These are phyloP conservation scores for Holacanthus passer DNA, from an alignment of 2,113 vertebrate genomes.

Conservation along the genomic window DNA sequence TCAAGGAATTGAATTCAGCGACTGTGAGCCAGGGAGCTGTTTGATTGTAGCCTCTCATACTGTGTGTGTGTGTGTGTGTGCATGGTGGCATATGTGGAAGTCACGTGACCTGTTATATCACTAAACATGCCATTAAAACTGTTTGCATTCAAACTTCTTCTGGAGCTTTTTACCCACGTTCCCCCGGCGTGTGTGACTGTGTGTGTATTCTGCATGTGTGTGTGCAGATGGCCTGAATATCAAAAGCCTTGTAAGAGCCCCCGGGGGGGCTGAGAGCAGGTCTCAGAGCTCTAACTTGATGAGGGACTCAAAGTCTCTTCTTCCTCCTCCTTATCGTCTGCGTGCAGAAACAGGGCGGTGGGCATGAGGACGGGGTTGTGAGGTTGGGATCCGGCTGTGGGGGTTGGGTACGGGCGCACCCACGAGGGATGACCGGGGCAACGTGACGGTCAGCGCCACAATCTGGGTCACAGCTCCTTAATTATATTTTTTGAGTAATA, in stretches of 20 bases:
- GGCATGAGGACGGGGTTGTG: not conserved
- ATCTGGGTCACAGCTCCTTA: conserved; percentile 63
- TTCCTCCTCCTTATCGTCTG: conserved; percentile 61
- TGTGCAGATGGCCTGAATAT: conserved; percentile 33
- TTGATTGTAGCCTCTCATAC: not conserved
- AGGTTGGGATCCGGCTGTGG: conserved; percentile 2
- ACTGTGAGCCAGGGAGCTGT: not conserved
- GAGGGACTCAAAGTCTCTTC: conserved; percentile 33
- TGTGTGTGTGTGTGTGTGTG: conserved; percentile 1
- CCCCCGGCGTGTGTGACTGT: not conserved
- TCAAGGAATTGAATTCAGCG: not conserved
- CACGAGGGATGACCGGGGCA: conserved; percentile 43
- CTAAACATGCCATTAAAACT: conserved; percentile 7
- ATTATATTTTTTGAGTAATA: conserved; percentile 63
- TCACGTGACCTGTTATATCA: conserved; percentile 6
- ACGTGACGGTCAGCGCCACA: conserved; percentile 32
- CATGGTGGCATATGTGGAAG: not conserved
- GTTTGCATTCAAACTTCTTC: conserved; percentile 11
- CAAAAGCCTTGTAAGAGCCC: conserved; percentile 46
- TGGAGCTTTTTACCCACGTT: not conserved
- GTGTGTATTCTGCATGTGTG: conserved; percentile 5
- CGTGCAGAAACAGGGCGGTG: conserved; percentile 43
- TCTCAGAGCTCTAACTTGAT: conserved; percentile 54
- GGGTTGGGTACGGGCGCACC: conserved; percentile 4
- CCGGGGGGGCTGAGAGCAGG: conserved; percentile 33